Evolutionary conservation across 1,140 invertebrate species (phyloP).

Genomic region (Zaprionus nigranus): DNA sequence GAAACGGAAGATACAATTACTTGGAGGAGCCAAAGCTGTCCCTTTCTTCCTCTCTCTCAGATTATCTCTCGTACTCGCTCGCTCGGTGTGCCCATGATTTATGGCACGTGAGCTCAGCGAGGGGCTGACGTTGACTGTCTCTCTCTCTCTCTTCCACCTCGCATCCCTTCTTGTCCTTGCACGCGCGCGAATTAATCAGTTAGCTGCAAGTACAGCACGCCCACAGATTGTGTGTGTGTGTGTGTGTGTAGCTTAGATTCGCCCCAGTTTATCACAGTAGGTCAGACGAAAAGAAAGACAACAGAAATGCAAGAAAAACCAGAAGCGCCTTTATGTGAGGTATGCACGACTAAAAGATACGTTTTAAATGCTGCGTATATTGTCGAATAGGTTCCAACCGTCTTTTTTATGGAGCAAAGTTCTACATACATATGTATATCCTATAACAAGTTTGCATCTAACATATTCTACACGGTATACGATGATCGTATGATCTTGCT

Average conservation of each 20-base stretch:
- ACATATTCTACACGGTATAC: no score
- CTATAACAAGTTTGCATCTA: no score
- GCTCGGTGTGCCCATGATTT: conserved; percentile 19
- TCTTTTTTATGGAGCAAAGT: no score
- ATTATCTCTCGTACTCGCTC: not conserved
- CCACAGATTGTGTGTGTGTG: not conserved
- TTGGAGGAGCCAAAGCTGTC: conserved; percentile 17
- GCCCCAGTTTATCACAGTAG: conserved; percentile 5
- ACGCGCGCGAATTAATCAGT: conserved; percentile 8
- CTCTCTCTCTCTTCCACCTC: not conserved
- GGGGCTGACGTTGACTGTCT: not conserved
- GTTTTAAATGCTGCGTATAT: not conserved
- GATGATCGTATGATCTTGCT: no score
- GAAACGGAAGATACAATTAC: conserved; percentile 80
- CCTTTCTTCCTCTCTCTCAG: not conserved
- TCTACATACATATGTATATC: no score
- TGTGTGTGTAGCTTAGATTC: not conserved
- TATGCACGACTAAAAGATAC: not conserved
- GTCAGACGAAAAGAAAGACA: not conserved
- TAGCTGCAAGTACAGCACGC: conserved; percentile 9
- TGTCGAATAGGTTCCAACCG: no score
- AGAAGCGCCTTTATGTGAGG: not conserved
- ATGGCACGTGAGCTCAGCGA: conserved; percentile 10
- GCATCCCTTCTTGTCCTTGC: conserved; percentile 2
- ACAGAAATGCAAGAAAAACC: no score